phyloP scores from a whole-genome alignment of 1,140 invertebrate species.

The Megalonaias nervosa region DNA sequence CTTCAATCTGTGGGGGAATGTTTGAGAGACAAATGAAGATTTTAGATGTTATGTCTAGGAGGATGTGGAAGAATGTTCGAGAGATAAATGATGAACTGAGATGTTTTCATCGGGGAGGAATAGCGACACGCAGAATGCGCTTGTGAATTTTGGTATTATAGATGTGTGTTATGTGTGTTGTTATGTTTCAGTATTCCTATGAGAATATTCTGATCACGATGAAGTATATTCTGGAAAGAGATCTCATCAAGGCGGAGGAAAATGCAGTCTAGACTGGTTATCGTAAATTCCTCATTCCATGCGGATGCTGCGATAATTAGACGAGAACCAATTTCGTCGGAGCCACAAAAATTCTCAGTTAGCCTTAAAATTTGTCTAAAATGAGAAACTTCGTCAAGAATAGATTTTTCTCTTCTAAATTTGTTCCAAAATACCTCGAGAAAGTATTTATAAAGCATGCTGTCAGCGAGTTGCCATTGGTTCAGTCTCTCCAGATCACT shows the following conservation, averaged over 20 bases:
- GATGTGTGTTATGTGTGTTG: too few relatives aligned
- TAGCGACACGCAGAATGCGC: too few relatives aligned
- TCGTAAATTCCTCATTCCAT: slow-evolving; percentile 39
- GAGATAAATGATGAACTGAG: too few relatives aligned
- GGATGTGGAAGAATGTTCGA: too few relatives aligned
- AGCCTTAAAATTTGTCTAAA: slow-evolving; percentile 30
- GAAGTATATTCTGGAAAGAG: slow-evolving; percentile 24
- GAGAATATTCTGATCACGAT: background rate
- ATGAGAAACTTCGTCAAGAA: slow-evolving; percentile 36
- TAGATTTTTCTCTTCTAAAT: slow-evolving; percentile 18
- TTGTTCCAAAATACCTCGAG: slow-evolving; percentile 25
- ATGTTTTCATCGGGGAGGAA: too few relatives aligned
- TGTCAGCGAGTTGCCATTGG: slow-evolving; percentile 37
- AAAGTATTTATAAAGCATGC: slow-evolving; percentile 46
- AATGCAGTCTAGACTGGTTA: slow-evolving; percentile 38
- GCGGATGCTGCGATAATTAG: slow-evolving; percentile 17
- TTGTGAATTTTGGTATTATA: too few relatives aligned
- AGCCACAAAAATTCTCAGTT: slow-evolving; percentile 34
- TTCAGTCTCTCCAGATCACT: slow-evolving; percentile 16
- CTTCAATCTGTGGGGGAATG: too few relatives aligned
- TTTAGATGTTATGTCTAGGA: too few relatives aligned
- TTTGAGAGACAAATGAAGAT: too few relatives aligned
- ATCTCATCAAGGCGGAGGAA: slow-evolving; percentile 40
- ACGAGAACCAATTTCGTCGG: background rate
- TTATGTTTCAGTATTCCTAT: too few relatives aligned